These are phyloP conservation scores for Climacteris rufus DNA, from an alignment of 2,113 vertebrate species.

Conservation along the genomic window DNA sequence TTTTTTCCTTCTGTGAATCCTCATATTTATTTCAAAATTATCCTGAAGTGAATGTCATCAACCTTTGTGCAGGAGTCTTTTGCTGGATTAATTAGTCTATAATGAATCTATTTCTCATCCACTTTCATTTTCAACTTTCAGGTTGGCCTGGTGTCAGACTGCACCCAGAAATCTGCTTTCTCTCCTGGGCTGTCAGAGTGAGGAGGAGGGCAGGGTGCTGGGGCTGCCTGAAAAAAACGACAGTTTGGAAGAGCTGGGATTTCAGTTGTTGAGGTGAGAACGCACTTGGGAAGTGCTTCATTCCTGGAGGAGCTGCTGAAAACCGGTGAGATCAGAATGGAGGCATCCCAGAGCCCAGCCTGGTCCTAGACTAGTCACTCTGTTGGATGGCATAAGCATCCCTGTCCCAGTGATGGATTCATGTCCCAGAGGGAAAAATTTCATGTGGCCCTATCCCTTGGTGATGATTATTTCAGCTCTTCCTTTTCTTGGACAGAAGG, in stretches of 20 bases:
- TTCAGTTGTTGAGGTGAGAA: background rate
- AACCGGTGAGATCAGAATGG: accelerated
- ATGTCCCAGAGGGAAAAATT: background rate
- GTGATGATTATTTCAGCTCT: background rate
- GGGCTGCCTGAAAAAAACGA: background rate
- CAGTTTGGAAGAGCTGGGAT: background rate
- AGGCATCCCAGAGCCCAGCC: background rate
- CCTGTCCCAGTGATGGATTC: background rate
- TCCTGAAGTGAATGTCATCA: slow-evolving; percentile 22
- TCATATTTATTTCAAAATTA: slow-evolving; percentile 51
- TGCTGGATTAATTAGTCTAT: slow-evolving; percentile 32
- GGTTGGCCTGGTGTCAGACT: background rate
- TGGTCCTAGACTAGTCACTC: background rate
- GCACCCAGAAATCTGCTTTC: background rate
- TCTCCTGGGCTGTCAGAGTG: background rate
- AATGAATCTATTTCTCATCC: background rate
- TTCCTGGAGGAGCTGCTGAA: background rate
- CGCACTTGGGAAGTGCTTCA: accelerated
- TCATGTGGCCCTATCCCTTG: background rate
- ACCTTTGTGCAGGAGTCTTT: slow-evolving; percentile 35
- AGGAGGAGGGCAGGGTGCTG: background rate
- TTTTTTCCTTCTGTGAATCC: background rate
- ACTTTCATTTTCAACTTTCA: slow-evolving; percentile 3
- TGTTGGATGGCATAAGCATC: background rate
- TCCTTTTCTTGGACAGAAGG: background rate